Evolutionary conservation across 2,113 vertebrate genomes (phyloP), one percentile per base, ranked within the genome.

Genomic region (Nothobranchius kuhntae): DNA sequence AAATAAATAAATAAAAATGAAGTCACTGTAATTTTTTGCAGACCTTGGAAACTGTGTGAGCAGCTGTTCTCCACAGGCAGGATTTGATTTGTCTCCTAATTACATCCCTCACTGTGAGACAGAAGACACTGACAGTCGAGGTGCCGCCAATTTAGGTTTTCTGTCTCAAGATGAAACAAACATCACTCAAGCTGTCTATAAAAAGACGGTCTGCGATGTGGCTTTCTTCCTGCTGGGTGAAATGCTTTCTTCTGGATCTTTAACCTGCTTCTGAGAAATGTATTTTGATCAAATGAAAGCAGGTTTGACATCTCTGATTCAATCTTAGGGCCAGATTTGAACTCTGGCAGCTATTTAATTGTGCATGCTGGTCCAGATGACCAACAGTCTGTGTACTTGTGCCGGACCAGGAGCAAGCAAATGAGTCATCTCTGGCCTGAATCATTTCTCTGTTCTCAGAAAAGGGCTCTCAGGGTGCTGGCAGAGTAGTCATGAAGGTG

Each of bases 381-480:
- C 59, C 53, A 30, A 11, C 50, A 51, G 53, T 60, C 47, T 73
- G 61, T 63, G 46, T n/a, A 56, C 7, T 61, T 71, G 57, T 47
- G 65, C 44, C 40, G 0, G 11, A 58, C 53, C 52, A 65, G 26
- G 51, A 73, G 58, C 5, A 30, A 73, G 51, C 2, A 45, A 75
- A 48, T 59, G 52, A 77, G 44, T 60, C 40, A 62, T 80, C 69
- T 65, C 53, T 55, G 42, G 9, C 56, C 30, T 60, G 64, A 77
- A 40, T 76, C 4, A 56, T 71, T 14, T 44, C 47, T 83, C 13
- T 72, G 54, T 64, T 81, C 30, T 67, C n/a, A 55, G 42, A 0
- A 66, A 61, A 77, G 46, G 17, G 58, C 59, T 72, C 26, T 46
- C 14, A 45, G 50, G 60, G 55, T 74, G 47, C 70, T 67, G 58